Evolutionary conservation across 2,888 invertebrate species (phyloP).

Genomic region (Zootermopsis nevadensis): DNA sequence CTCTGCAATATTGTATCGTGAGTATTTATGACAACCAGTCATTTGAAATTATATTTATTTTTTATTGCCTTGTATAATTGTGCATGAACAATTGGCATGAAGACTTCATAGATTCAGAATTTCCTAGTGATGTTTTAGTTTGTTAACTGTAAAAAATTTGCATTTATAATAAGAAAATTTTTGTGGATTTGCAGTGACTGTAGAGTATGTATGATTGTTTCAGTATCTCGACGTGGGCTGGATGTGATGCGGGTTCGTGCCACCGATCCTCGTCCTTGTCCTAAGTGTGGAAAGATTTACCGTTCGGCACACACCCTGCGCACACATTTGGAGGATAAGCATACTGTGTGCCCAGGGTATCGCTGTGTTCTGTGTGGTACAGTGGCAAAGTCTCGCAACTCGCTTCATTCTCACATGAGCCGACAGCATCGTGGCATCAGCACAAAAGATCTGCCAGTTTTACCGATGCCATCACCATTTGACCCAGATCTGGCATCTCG

Average conservation of each 20-base stretch:
- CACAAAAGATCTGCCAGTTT: slow-evolving; percentile 90
- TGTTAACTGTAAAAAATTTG: neutral
- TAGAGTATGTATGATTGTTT: slow-evolving; percentile 51
- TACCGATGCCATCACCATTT: slow-evolving; percentile 93
- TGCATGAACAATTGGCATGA: too few species aligned
- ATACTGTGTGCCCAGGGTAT: slow-evolving; percentile 92
- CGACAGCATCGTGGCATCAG: slow-evolving; percentile 93
- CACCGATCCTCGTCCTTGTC: slow-evolving; percentile 91
- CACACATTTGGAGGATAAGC: slow-evolving; percentile 93
- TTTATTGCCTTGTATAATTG: too few species aligned
- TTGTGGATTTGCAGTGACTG: too few species aligned
- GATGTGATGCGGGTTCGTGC: slow-evolving; percentile 89
- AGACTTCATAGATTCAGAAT: neutral
- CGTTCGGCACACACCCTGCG: slow-evolving; percentile 90
- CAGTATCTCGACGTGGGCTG: slow-evolving; percentile 81
- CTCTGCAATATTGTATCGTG: too few species aligned
- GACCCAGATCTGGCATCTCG: slow-evolving; percentile 90
- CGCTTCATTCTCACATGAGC: slow-evolving; percentile 93
- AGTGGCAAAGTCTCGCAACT: slow-evolving; percentile 91
- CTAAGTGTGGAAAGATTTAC: slow-evolving; percentile 93
- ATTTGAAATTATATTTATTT: too few species aligned
- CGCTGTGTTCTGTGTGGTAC: slow-evolving; percentile 92
- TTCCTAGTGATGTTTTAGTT: neutral
- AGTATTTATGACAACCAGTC: too few species aligned
- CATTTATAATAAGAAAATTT: neutral